Base-by-base conservation (phyloP, 2,888 invertebrate species). In the Troglohyphantes excavatus region DNA sequence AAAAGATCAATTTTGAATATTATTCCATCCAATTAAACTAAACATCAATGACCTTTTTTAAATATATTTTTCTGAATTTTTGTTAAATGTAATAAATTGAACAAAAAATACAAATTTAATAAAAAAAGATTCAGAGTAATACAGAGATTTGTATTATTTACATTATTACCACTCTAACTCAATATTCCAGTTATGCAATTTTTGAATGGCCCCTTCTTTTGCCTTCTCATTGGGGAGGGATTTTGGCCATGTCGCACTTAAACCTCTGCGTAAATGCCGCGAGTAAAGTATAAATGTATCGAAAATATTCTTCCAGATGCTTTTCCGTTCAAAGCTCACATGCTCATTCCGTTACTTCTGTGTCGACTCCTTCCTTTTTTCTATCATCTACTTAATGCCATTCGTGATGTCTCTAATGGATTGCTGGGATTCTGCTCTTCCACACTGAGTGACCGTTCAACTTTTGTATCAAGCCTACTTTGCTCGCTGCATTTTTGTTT, bases 281-380 rank as follows among this genome's bases (percentile, higher is more conserved):
- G 82, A 82, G 72, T 82, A 72, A 72, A 82, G 82, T 82, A 82
- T 82, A 82, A 82, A 82, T 82, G 72, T 82, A 82, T 82, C 82
- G 82, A 82, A 82, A 72, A 82, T 82, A 39, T 82, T 82, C 82
- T 46, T 61, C 82, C 82, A 82, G 82, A 82, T 82, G 82, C 72
- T 82, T 82, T 39, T 33, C 72, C 21, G 72, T 72, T 59, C 68
- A 67, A 59, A 81, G 81, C 67, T 73, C 72, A 61, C 83, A 83
- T 83, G 72, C 39, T 83, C 63, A 72, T 73, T 72, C 63, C 72
- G 46, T 67, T 53, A 53, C 84, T 84, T 72, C 73, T 53, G 46
- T 67, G 19, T 46, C 23, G 72, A 39, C 43, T 29, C 53, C 33
- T 11, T 21, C 27, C 23, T 84, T 65, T 63, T 65, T 65, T 65